These are phyloP conservation scores for Matsumurasca onukii DNA, from an alignment of 1,140 invertebrate genomes.

Conservation along the genomic window DNA sequence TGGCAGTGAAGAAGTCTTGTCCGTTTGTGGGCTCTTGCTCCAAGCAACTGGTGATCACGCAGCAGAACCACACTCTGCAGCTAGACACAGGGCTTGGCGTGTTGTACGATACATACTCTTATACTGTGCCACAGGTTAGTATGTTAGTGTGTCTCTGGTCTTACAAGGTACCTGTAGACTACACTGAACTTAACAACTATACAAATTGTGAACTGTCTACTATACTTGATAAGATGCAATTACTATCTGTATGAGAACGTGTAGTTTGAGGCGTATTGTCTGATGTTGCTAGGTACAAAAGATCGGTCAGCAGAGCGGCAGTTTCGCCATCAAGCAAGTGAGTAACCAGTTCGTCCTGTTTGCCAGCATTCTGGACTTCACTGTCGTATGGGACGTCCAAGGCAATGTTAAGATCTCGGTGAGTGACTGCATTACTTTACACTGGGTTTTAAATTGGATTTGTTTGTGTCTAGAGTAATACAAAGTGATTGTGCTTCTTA, in stretches of 20 bases:
- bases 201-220: too few species aligned
- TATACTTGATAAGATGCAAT: too few species aligned
- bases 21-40: slow-evolving; percentile 51
- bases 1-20: slow-evolving; percentile 67
- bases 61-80: slow-evolving; percentile 57
- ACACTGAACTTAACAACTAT: too few species aligned
- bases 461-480: too few species aligned
- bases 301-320: slow-evolving; percentile 60
- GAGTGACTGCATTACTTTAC: slow-evolving; percentile 31
- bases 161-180: too few species aligned
- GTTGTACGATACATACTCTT: slow-evolving; percentile 63
- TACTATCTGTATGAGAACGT: too few species aligned
- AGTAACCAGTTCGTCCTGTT: slow-evolving; percentile 67
- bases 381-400: slow-evolving; percentile 65
- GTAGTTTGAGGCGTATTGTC: not conserved
- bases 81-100: slow-evolving; percentile 65
- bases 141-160: slow-evolving; percentile 26
- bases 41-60: slow-evolving; percentile 57
- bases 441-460: too few species aligned
- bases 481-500: too few species aligned
- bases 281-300: slow-evolving; percentile 51
- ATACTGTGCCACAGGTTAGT: slow-evolving; percentile 68
- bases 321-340: slow-evolving; percentile 64
- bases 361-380: slow-evolving; percentile 69
- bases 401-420: slow-evolving; percentile 72